These are phyloP conservation scores for Empidonax alnorum DNA, from an alignment of 2,113 vertebrate genomes.

Conservation along the genomic window DNA sequence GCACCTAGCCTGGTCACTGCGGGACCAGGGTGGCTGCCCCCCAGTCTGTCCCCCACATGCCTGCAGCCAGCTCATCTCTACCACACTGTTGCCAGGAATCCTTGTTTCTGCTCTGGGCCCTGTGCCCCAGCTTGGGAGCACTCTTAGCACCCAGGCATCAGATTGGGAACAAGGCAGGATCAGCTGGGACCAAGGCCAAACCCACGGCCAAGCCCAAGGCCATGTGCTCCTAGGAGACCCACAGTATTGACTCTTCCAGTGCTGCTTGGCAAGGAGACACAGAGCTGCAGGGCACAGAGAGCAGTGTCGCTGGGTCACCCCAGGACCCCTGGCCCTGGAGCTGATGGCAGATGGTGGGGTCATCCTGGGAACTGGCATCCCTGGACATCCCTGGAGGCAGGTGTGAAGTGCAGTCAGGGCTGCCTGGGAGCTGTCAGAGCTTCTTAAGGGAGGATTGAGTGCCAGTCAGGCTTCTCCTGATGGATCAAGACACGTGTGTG, in stretches of 20 bases:
- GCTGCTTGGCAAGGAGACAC: background rate
- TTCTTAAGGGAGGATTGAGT: conserved; percentile 8
- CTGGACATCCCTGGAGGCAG: background rate
- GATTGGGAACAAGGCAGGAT: background rate
- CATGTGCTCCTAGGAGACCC: background rate
- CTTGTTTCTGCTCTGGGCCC: background rate
- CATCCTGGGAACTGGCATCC: background rate
- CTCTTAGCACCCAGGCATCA: background rate
- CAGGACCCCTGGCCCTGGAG: background rate
- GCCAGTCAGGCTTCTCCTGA: background rate
- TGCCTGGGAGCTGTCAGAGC: background rate
- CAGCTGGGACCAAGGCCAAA: rapidly evolving
- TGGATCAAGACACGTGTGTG: background rate
- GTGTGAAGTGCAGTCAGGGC: background rate
- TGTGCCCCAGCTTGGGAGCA: rapidly evolving
- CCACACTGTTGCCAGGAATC: background rate
- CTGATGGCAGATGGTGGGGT: background rate
- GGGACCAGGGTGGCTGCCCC: background rate
- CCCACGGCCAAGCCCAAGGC: background rate
- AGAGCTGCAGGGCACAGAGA: background rate
- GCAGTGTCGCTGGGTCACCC: background rate
- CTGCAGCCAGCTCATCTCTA: background rate
- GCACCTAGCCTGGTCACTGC: background rate
- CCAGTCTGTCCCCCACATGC: background rate
- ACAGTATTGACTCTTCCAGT: rapidly evolving